Evolutionary conservation across 2,797 vertebrate genomes (phyloP).

Genomic region (Forpus xanthops): DNA sequence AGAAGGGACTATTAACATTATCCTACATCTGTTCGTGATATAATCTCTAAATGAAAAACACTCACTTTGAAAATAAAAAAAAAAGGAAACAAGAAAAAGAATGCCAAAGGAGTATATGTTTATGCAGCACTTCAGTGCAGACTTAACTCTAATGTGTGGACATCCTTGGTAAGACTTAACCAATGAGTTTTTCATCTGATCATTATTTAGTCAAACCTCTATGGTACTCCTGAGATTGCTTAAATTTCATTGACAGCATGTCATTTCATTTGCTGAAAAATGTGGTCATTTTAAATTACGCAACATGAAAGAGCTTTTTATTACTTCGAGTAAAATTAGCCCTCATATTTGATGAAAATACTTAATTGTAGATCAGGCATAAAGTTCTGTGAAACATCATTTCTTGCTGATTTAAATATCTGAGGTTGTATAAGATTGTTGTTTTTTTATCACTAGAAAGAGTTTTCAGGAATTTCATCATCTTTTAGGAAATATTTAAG

Average conservation of each 20-base stretch:
- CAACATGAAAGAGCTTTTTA: constrained; percentile 55
- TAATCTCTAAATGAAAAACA: constrained; percentile 81
- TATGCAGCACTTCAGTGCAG: constrained; percentile 52
- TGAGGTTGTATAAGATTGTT: not conserved
- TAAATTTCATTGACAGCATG: constrained; percentile 73
- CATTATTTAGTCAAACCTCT: constrained; percentile 75
- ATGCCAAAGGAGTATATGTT: constrained; percentile 17
- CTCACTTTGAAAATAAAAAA: not conserved
- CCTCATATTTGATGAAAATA: constrained; percentile 29
- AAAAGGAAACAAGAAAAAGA: not conserved
- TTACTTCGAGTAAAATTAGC: constrained; percentile 58
- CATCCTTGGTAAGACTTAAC: constrained; percentile 73
- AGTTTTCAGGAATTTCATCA: not conserved
- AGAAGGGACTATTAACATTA: constrained; percentile 80
- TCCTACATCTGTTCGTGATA: constrained; percentile 82
- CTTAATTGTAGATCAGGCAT: constrained; percentile 8
- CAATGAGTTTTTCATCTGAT: constrained; percentile 76
- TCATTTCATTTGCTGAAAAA: constrained; percentile 73
- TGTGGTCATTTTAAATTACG: constrained; percentile 64
- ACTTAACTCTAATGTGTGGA: constrained; percentile 72
- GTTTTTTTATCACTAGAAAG: not conserved
- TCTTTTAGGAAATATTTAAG: not conserved
- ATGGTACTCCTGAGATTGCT: constrained; percentile 71
- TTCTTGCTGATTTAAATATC: constrained; percentile 28
- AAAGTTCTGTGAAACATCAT: not conserved